Conservation (phyloP, 2,113 vertebrate species). For the Oreochromis aureus region DNA sequence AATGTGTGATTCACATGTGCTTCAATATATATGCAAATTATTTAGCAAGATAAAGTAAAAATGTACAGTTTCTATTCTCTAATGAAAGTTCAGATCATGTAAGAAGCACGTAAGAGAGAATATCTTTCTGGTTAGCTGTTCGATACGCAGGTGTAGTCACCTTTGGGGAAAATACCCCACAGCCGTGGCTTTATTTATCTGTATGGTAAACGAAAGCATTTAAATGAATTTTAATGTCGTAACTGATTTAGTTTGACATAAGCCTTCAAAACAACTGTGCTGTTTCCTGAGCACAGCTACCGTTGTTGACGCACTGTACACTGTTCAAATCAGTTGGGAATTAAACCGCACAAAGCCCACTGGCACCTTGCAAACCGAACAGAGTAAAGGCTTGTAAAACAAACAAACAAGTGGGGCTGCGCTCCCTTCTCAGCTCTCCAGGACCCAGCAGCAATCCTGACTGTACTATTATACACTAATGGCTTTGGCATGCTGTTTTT, state of each 20-base stretch:
- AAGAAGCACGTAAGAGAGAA: neutral
- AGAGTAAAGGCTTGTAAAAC: slow-evolving; percentile 47
- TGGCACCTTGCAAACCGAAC: slow-evolving; percentile 56
- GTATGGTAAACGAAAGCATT: neutral
- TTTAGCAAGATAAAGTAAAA: neutral
- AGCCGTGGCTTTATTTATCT: neutral
- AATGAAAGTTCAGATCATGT: neutral
- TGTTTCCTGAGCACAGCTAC: neutral
- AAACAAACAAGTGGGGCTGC: slow-evolving; percentile 65
- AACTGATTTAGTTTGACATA: slow-evolving; percentile 3
- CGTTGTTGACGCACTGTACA: slow-evolving; percentile 6
- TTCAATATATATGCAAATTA: neutral
- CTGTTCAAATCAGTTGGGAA: slow-evolving; percentile 15
- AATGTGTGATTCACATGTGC: slow-evolving; percentile 26
- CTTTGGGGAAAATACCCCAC: neutral
- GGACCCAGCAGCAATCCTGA: slow-evolving; percentile 56
- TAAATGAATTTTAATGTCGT: neutral
- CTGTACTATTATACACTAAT: slow-evolving; percentile 65
- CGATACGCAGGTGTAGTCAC: neutral
- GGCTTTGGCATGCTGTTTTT: slow-evolving; percentile 46
- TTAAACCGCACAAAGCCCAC: slow-evolving; percentile 47
- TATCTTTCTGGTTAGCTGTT: neutral
- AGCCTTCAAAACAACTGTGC: neutral
- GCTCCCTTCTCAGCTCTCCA: slow-evolving; percentile 45
- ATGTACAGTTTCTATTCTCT: neutral